These are phyloP conservation scores for Paragorgia papillata DNA, from an alignment of 92 coral and sea anemone species.

Conservation along the genomic window DNA sequence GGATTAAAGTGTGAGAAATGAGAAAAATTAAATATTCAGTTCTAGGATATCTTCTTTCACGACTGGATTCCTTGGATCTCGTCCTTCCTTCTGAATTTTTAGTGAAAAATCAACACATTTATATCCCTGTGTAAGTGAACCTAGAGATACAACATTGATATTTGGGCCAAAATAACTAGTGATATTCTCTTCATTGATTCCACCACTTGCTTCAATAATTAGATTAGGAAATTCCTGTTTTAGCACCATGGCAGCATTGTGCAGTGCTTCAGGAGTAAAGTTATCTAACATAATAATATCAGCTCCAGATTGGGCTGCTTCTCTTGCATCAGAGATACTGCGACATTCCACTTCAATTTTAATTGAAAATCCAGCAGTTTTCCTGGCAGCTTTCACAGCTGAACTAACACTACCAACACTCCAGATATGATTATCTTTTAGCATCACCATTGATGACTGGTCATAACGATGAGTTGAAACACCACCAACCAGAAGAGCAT, in stretches of 20 bases:
- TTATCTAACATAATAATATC: constrained; percentile 94
- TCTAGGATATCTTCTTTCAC: constrained; percentile 53
- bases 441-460: constrained; percentile 92
- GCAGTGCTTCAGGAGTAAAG: constrained; percentile 79
- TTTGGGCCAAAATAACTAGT: constrained; percentile 79
- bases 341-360: constrained; percentile 99
- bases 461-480: constrained; percentile 95
- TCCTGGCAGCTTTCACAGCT: constrained; percentile 83
- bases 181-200: constrained; percentile 71
- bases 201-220: constrained; percentile 94
- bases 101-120: constrained; percentile 80
- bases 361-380: constrained; percentile 86
- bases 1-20: no score
- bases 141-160: constrained; percentile 85
- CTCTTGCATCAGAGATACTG: constrained; percentile 80
- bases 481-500: constrained; percentile 89
- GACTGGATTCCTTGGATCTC: constrained; percentile 74
- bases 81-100: constrained; percentile 86
- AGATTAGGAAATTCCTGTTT: constrained; percentile 81
- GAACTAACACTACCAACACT: constrained; percentile 71
- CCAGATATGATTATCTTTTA: constrained; percentile 98
- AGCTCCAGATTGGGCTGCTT: constrained; percentile 85
- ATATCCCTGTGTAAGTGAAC: constrained; percentile 89
- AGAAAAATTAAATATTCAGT: constrained; percentile 14
- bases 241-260: constrained; percentile 67